Conservation (phyloP, 2,888 invertebrate species). For the Andrena marginata region DNA sequence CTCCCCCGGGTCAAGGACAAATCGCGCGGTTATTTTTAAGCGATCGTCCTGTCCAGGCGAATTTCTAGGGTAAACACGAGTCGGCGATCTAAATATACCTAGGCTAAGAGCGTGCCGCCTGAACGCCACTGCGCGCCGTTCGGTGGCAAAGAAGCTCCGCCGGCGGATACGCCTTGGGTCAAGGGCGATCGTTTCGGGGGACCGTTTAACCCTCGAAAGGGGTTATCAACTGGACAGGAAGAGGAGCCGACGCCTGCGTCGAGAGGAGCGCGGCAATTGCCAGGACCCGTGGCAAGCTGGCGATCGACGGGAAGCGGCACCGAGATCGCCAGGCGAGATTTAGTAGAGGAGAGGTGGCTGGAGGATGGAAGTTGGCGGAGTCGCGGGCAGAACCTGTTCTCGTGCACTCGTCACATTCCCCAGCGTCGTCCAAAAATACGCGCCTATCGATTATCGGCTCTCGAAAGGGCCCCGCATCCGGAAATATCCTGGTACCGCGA, state of each 20-base stretch:
- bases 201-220: too few species aligned
- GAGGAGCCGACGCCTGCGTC: too few species aligned
- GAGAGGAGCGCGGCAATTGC: conserved; percentile 5
- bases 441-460: conserved; percentile 38
- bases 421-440: conserved; percentile 24
- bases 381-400: conserved; percentile 35
- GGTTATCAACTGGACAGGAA: too few species aligned
- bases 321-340: conserved; percentile 51
- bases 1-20: conserved; percentile 64
- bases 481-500: conserved; percentile 24
- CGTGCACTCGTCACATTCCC: conserved; percentile 16
- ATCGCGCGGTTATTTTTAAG: conserved; percentile 56
- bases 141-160: too few species aligned
- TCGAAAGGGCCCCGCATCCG: conserved; percentile 1
- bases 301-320: not conserved
- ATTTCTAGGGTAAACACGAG: conserved; percentile 9
- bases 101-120: too few species aligned
- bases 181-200: too few species aligned
- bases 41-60: not conserved
- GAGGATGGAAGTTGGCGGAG: conserved; percentile 31
- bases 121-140: too few species aligned
- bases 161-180: too few species aligned
- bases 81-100: conserved; percentile 32
- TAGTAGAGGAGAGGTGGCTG: not conserved
- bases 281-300: too few species aligned